Conservation (phyloP, 2,113 vertebrate species). For the Mobula hypostoma region DNA sequence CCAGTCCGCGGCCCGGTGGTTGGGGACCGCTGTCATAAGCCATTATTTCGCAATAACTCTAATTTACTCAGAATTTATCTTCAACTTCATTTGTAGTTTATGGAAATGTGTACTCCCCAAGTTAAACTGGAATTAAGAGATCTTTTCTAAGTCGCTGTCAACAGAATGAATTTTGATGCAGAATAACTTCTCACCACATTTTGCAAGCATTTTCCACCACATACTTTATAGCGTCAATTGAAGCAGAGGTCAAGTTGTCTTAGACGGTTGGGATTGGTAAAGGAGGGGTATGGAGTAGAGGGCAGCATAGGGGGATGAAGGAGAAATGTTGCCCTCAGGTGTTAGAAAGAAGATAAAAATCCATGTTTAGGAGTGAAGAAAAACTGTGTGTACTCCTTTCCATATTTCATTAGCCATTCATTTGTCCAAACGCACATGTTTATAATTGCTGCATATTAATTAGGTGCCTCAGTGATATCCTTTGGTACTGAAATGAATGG, state of each 20-base stretch:
- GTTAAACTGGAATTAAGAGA: neutral
- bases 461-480: too few relatives aligned
- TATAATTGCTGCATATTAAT: neutral
- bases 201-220: neutral
- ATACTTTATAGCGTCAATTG: neutral
- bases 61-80: neutral
- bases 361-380: neutral
- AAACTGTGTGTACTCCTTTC: neutral
- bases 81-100: neutral
- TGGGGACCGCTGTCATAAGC: too few relatives aligned
- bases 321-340: neutral
- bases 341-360: neutral
- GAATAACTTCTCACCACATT: neutral
- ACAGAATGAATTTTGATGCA: neutral
- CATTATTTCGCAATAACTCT: neutral
- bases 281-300: too few relatives aligned
- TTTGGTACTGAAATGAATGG: neutral
- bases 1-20: too few relatives aligned
- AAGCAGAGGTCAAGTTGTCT: neutral
- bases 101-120: neutral
- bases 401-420: neutral
- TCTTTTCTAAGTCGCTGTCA: neutral
- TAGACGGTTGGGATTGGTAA: too few relatives aligned
- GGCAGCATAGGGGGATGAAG: too few relatives aligned
- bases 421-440: neutral